Conservation (phyloP, 1,140 invertebrate genomes). For the Drosophila tristis region DNA sequence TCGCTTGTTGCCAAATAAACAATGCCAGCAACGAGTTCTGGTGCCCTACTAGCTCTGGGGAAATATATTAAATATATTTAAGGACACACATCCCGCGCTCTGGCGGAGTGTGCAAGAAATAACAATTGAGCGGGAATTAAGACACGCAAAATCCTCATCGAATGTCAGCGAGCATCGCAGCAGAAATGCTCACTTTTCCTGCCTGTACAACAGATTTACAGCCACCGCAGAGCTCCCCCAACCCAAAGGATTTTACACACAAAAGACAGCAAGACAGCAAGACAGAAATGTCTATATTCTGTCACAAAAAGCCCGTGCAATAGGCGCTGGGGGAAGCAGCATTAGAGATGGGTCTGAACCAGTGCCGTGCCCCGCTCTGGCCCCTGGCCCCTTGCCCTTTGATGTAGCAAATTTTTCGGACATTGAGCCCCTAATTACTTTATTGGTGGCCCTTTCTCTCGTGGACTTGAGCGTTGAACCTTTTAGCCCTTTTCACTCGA, state of each 20-base stretch:
- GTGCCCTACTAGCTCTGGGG: slow-evolving; percentile 23
- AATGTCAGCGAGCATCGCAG: too few species aligned
- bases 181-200: too few species aligned
- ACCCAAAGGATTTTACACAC: slow-evolving; percentile 40
- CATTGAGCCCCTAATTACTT: slow-evolving; percentile 81
- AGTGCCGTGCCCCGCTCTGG: slow-evolving; percentile 24
- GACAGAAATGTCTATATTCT: slow-evolving; percentile 45
- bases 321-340: slow-evolving; percentile 6
- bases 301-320: background rate
- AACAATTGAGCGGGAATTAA: too few species aligned
- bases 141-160: too few species aligned
- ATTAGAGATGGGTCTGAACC: slow-evolving; percentile 9
- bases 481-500: slow-evolving; percentile 67
- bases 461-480: slow-evolving; percentile 59
- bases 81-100: background rate
- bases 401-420: slow-evolving; percentile 80
- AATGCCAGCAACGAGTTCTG: slow-evolving; percentile 45
- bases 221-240: too few species aligned
- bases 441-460: slow-evolving; percentile 73
- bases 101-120: background rate
- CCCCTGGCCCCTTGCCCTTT: slow-evolving; percentile 53
- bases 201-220: too few species aligned
- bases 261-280: slow-evolving; percentile 70
- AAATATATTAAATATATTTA: slow-evolving; percentile 30
- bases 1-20: slow-evolving; percentile 61